Evolutionary conservation across 2,797 vertebrate genomes (phyloP).

Genomic region (Takifugu rubripes): DNA sequence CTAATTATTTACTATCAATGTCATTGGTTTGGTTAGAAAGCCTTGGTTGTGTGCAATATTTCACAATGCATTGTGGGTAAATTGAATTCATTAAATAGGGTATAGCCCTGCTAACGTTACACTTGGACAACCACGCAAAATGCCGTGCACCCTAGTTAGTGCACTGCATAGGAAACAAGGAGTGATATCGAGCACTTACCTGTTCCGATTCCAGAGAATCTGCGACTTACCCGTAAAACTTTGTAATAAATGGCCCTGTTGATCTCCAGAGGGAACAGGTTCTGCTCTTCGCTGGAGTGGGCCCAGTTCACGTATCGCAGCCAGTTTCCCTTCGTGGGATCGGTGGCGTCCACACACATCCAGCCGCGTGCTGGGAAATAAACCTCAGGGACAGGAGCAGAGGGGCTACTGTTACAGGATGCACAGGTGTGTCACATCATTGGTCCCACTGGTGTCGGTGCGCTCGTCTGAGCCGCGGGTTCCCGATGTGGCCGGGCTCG

Average conservation of each 20-base stretch:
- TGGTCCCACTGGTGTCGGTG: not conserved
- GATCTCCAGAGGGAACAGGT: conserved; percentile 91
- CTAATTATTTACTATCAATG: too few species aligned
- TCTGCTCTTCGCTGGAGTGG: conserved; percentile 86
- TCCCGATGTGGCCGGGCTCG: too few species aligned
- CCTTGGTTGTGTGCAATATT: too few species aligned
- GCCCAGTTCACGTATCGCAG: conserved; percentile 93
- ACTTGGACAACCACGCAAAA: too few species aligned
- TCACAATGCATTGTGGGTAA: too few species aligned
- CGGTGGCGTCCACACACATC: conserved; percentile 95
- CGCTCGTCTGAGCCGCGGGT: too few species aligned
- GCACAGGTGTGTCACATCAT: not conserved
- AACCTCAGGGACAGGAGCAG: conserved; percentile 70
- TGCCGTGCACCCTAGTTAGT: too few species aligned
- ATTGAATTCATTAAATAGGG: too few species aligned
- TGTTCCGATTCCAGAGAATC: not conserved
- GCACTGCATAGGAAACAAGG: too few species aligned
- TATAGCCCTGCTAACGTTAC: too few species aligned
- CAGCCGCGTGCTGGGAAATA: conserved; percentile 92
- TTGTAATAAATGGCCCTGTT: conserved; percentile 95
- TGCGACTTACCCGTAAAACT: conserved; percentile 82
- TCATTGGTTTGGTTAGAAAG: too few species aligned
- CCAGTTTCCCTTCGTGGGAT: conserved; percentile 92
- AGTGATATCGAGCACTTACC: not conserved
- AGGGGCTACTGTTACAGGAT: not conserved